These are phyloP conservation scores for Phacellophora camtschatica DNA, from an alignment of 30 jellyfish, hydroid and myxozoan species.

Conservation along the genomic window DNA sequence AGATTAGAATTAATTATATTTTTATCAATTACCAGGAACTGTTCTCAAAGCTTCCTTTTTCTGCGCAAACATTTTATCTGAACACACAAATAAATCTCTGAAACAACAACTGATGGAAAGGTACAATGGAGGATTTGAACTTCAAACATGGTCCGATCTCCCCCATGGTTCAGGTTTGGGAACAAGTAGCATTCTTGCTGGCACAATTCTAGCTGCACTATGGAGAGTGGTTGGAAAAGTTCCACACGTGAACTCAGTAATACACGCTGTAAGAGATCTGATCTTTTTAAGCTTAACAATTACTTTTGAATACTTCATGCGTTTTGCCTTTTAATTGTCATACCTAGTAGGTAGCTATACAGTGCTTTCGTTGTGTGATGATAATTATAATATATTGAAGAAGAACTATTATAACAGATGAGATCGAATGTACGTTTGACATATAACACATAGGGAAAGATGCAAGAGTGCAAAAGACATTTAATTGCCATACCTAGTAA, in stretches of 20 bases:
- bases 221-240: constrained; percentile 89
- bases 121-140: constrained; percentile 85
- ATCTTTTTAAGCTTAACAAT: too few relatives aligned
- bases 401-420: too few relatives aligned
- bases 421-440: too few relatives aligned
- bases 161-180: constrained; percentile 99
- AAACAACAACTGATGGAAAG: constrained; percentile 39
- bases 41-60: constrained; percentile 89
- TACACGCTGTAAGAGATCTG: constrained; percentile 86
- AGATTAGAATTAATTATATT: not conserved
- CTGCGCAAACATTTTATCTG: constrained; percentile 78
- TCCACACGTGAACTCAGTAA: constrained; percentile 70
- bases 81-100: constrained; percentile 36
- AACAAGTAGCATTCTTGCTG: constrained; percentile 96
- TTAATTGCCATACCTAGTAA: too few relatives aligned
- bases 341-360: too few relatives aligned
- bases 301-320: too few relatives aligned
- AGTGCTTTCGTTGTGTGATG: too few relatives aligned
- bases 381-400: too few relatives aligned
- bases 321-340: too few relatives aligned
- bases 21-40: constrained; percentile 70
- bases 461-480: too few relatives aligned
- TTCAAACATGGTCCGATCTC: constrained; percentile 93
- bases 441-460: too few relatives aligned
- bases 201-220: constrained; percentile 83